Conservation (phyloP, 2,797 vertebrate genomes). For the Agapornis canus region DNA sequence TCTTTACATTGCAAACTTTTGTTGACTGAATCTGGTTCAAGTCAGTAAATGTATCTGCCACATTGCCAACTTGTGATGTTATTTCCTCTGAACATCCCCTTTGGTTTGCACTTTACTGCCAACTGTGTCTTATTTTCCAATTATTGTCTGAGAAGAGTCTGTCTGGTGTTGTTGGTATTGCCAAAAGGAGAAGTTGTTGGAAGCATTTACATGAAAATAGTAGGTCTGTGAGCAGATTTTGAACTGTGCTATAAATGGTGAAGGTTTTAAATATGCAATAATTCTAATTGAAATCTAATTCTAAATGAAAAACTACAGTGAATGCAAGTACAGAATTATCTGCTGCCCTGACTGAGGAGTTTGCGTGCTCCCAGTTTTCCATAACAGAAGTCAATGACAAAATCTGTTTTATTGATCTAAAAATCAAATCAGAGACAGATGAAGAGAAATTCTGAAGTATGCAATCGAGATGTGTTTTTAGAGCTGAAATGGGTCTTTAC, state of each 20-base stretch:
- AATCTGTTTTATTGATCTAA: not conserved
- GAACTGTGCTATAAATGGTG: not conserved
- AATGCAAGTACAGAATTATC: not conserved
- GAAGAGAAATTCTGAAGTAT: not conserved
- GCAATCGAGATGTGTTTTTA: not conserved
- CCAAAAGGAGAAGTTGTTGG: conserved; percentile 12
- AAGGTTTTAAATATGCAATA: not conserved
- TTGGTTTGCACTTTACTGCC: conserved; percentile 27
- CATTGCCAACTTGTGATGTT: conserved; percentile 35
- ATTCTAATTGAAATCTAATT: not conserved
- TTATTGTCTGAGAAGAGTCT: conserved; percentile 8
- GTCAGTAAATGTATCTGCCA: not conserved
- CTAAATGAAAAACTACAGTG: not conserved
- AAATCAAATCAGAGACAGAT: not conserved
- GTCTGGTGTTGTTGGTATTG: not conserved
- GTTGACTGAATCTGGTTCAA: conserved; percentile 30
- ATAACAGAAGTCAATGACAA: not conserved
- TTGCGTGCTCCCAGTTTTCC: not conserved
- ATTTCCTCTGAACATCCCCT: conserved; percentile 23
- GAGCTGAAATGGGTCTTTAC: not conserved
- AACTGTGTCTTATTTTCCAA: conserved; percentile 34
- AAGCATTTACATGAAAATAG: not conserved
- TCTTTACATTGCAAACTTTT: conserved; percentile 12
- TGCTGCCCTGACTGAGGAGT: not conserved
- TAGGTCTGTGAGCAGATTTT: not conserved